Evolutionary conservation across 2,888 invertebrate species (phyloP).

Genomic region (Lordiphosa fenestrarum): DNA sequence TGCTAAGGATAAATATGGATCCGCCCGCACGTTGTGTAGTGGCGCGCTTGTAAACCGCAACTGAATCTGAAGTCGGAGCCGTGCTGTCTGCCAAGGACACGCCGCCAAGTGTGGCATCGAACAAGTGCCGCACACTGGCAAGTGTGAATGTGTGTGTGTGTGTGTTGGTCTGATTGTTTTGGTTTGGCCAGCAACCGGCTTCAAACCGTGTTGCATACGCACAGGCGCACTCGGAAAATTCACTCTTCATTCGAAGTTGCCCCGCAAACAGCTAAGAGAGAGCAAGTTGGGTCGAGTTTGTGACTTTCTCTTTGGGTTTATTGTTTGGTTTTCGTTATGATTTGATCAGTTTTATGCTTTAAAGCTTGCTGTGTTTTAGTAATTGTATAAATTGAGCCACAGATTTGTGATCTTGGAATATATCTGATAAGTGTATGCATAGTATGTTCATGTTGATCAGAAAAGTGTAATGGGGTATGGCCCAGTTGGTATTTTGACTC

Average conservation of each 20-base stretch:
- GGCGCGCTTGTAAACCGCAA: constrained; percentile 77
- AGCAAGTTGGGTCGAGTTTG: constrained; percentile 12
- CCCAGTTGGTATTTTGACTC: too few relatives aligned
- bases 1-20: constrained; percentile 13
- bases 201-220: constrained; percentile 70
- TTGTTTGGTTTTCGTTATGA: constrained; percentile 25
- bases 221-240: constrained; percentile 52
- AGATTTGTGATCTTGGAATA: not conserved
- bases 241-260: constrained; percentile 36
- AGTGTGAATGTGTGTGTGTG: constrained; percentile 1
- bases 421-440: too few relatives aligned
- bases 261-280: constrained; percentile 34
- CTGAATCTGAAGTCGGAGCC: constrained; percentile 56
- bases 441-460: too few relatives aligned
- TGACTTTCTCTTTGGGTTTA: constrained; percentile 44
- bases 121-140: constrained; percentile 23
- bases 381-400: constrained; percentile 3
- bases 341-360: constrained; percentile 13
- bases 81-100: constrained; percentile 53
- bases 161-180: constrained; percentile 52
- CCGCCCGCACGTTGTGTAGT: constrained; percentile 66
- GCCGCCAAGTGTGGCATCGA: constrained; percentile 57
- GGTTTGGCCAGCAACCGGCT: constrained; percentile 52
- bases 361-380: not conserved
- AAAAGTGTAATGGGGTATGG: too few relatives aligned